phyloP scores from a whole-genome alignment of 2,113 vertebrate genomes.

The Dipodomys stephensi region DNA sequence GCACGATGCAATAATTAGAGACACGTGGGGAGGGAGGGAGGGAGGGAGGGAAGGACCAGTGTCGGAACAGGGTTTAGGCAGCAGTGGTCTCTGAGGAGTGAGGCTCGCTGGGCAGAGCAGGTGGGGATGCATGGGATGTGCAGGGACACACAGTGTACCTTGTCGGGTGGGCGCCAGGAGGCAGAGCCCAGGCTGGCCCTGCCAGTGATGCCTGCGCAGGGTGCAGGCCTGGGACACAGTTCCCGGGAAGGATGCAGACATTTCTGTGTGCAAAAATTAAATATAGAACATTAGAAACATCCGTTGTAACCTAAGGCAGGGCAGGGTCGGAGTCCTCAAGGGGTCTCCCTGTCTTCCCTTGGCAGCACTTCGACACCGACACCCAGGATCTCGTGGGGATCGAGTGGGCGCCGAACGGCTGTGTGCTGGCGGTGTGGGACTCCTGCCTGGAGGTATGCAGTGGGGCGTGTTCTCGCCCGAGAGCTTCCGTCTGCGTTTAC shows the following conservation, averaged over 20 bases:
- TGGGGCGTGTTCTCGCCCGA: too few species aligned
- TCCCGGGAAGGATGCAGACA: accelerated
- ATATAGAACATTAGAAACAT: accelerated
- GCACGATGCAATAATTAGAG: background rate
- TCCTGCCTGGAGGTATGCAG: conserved; percentile 93
- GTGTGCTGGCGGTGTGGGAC: conserved; percentile 96
- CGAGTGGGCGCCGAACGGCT: conserved; percentile 97
- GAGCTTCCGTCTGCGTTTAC: background rate
- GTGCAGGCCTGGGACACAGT: too few species aligned
- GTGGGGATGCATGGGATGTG: background rate
- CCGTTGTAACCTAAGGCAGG: background rate
- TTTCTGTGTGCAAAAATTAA: background rate
- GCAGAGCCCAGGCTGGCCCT: background rate
- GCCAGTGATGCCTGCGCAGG: accelerated
- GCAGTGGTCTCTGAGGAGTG: background rate
- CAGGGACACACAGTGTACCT: background rate
- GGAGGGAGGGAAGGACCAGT: background rate
- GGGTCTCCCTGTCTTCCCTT: background rate
- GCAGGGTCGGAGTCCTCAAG: background rate
- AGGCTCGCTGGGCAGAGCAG: background rate
- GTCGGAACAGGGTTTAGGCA: background rate
- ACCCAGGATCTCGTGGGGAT: conserved; percentile 95
- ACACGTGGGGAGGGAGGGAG: too few species aligned
- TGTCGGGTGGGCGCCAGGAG: too few species aligned
- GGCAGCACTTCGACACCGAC: conserved; percentile 96